These are phyloP conservation scores for Huso huso DNA, from an alignment of 2,797 vertebrate genomes.

Conservation along the genomic window DNA sequence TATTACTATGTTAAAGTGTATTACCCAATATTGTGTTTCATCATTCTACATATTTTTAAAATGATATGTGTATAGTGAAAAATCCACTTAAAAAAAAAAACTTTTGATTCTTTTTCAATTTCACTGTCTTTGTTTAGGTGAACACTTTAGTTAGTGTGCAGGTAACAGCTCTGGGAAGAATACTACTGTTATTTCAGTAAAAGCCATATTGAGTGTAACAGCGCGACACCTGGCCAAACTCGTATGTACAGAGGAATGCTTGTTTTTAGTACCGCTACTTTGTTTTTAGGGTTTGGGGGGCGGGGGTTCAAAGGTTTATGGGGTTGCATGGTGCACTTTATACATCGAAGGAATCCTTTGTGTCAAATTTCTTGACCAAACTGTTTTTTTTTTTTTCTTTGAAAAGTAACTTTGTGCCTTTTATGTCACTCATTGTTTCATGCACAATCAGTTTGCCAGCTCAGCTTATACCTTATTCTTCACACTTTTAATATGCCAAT, in stretches of 20 bases:
- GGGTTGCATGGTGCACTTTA: constrained; percentile 52
- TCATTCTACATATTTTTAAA: background rate
- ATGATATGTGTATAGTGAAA: constrained; percentile 9
- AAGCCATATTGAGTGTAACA: background rate
- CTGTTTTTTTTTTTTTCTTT: constrained; percentile 22
- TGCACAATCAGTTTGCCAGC: constrained; percentile 10
- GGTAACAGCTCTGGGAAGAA: background rate
- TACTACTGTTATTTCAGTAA: background rate
- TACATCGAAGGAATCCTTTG: constrained; percentile 26
- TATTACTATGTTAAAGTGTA: too few species aligned
- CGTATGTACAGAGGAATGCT: background rate
- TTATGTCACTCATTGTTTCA: constrained; percentile 19
- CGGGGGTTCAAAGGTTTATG: too few species aligned
- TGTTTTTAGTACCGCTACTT: constrained; percentile 10
- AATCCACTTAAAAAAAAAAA: background rate
- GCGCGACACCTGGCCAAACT: background rate
- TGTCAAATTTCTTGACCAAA: constrained; percentile 14
- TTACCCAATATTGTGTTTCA: too few species aligned
- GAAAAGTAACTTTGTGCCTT: constrained; percentile 40
- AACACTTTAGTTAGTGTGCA: background rate
- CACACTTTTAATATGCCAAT: background rate
- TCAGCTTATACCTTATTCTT: background rate
- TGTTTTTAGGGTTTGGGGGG: too few species aligned
- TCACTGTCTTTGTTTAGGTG: background rate
- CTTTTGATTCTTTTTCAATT: background rate